Conservation (phyloP, 2,888 invertebrate genomes). For the Sinelater perroti region DNA sequence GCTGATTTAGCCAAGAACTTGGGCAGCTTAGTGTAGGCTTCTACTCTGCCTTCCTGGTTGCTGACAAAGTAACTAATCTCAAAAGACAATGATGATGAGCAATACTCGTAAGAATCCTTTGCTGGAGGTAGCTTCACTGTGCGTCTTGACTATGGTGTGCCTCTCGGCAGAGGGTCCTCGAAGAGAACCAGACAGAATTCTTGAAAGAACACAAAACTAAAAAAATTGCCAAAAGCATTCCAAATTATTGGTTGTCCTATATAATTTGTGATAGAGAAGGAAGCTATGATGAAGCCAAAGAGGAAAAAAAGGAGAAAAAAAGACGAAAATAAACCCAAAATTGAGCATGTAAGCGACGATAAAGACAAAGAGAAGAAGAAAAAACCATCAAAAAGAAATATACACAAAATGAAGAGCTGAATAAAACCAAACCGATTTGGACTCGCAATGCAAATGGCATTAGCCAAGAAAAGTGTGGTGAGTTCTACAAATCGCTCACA, state of each 20-base stretch:
- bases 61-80: constrained; percentile 93
- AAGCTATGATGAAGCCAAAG: constrained; percentile 93
- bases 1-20: constrained; percentile 98
- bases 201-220: constrained; percentile 95
- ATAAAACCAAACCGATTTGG: constrained; percentile 99
- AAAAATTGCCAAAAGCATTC: constrained; percentile 90
- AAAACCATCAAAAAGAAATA: constrained; percentile 98
- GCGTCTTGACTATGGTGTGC: constrained; percentile 77
- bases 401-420: constrained; percentile 96
- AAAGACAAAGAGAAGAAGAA: constrained; percentile 72
- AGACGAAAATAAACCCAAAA: constrained; percentile 74
- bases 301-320: constrained; percentile 73
- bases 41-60: constrained; percentile 97
- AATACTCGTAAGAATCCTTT: constrained; percentile 97
- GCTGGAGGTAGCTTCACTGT: constrained; percentile 99
- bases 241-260: constrained; percentile 97
- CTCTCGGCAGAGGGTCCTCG: constrained; percentile 90
- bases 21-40: constrained; percentile 99
- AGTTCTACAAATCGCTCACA: constrained; percentile 97
- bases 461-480: constrained; percentile 95
- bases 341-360: constrained; percentile 66
- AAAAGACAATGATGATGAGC: constrained; percentile 98
- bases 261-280: constrained; percentile 93
- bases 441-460: constrained; percentile 97
- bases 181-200: constrained; percentile 85